Evolutionary conservation across 2,113 vertebrate species (phyloP).

Genomic region (Saguinus imperator): DNA sequence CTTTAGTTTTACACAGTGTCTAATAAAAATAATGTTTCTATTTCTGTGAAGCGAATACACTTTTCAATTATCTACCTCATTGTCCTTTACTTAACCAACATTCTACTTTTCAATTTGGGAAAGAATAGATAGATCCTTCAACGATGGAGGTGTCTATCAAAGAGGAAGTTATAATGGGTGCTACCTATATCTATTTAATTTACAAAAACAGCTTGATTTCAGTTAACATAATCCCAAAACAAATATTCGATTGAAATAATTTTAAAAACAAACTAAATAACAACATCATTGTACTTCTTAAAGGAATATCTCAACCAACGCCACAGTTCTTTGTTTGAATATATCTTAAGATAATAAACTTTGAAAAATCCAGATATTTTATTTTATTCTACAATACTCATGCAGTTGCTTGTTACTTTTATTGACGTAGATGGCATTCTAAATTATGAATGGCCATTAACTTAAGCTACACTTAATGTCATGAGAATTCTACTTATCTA

Average conservation of each 20-base stretch:
- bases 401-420: background rate
- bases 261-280: background rate
- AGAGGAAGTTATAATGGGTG: background rate
- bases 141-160: background rate
- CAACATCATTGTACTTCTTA: background rate
- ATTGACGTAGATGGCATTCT: background rate
- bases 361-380: background rate
- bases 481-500: background rate
- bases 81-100: background rate
- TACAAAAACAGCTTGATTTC: background rate
- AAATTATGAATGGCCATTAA: background rate
- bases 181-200: background rate
- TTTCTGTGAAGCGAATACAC: background rate
- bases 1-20: background rate
- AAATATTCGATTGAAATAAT: background rate
- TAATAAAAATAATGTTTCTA: background rate
- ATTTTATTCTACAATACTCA: background rate
- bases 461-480: background rate
- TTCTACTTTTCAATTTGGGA: background rate
- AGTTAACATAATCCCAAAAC: background rate
- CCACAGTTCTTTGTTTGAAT: background rate
- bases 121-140: background rate
- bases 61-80: background rate
- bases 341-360: background rate
- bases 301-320: background rate